Evolutionary conservation across 2,113 vertebrate species (phyloP), one percentile per base, ranked within the genome.

Genomic region (Chloropsis hardwickii): DNA sequence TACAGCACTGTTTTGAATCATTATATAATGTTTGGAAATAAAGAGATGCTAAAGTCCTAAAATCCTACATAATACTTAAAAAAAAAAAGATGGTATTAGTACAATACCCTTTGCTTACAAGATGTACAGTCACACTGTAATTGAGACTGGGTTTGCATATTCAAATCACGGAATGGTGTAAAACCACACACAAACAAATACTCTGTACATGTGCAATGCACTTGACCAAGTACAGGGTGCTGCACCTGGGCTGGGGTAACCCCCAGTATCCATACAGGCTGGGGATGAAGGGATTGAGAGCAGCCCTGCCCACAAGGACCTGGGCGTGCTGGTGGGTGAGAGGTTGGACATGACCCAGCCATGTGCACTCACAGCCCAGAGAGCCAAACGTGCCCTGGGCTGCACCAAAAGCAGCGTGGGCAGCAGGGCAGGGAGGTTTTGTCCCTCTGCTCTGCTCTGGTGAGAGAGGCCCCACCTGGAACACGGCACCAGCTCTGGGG

Each of bases 161-260:
- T 89, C 40, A 79, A 57, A 70, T 79, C 10, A 64, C 21, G 24
- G 31, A 86, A 86, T 44, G 23, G 28, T 74, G 48, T 44, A 92
- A 86, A 92, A 37, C 25, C 47, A 85, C 66, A 92, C 25, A 60
- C 15, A 86, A 84, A 93, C 72, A 83, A 90, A 86, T 91, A 39
- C 12, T 66, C 56, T 81, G 51, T 90, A 86, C 31, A 76, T 39
- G 62, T 95, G 84, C 66, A 91, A 92, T 29, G 69, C 13, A 61
- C 29, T 40, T 61, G 47, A 40, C 29, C 29, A 47, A 54, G 70
- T 54, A 11, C 54, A 61, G 61, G 62, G 40, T 76, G 54, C 29
- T 90, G 61, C 47, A 16, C 10, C 47, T 35, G 61, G 54, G 40
- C 23, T 33, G 18, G 61, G 62, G 10, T 5, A 40, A 11, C 21